Base-by-base conservation (phyloP, 2,113 vertebrate species). In the Oreotragus oreotragus region DNA sequence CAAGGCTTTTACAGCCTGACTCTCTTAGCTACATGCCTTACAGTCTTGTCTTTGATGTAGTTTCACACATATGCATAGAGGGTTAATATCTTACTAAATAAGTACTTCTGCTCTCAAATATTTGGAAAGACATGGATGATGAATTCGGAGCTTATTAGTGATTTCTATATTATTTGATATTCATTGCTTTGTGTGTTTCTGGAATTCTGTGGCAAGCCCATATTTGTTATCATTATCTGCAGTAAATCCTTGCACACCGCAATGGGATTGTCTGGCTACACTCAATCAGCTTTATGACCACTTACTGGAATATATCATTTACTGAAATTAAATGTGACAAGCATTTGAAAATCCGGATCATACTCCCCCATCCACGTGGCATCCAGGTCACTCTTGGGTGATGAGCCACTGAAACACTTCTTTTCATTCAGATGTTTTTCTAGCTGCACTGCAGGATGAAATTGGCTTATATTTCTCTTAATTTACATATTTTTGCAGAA, bases 401-500 rank as follows among this genome's bases (percentile, higher is more conserved):
- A 36, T 5, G 55, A 88, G 30, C 47, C 30, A 3, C 60, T 12
- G 9, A 14, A 8, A 33, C 0, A 3, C 39, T 89, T 30, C 81
- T 84, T 91, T 33, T 76, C 70, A 96, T 49, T 55, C 90, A 43
- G 5, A 49, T 66, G 25, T 49, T 43, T 95, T 88, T 66, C 53
- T 88, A 66, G 66, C 51, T 88, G 60, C 49, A 28, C 83, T 28
- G 58, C 1, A 62, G 14, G 16, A 77, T 57, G 19, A 88, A 55
- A 4, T 19, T 66, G 85, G 81, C 33, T 90, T 97, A 7, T 76
- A 30, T 79, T 92, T 85, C 28, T 88, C 77, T 86, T 92, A 23
- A 76, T 92, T 96, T 88, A 43, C 85, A 12, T 88, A 62, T 70
- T 91, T 88, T 88, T 62, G 28, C 66, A 80, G 84, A n/a, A 95